A percentile compares a stretch with the other conserved stretches of the same genome.
Conservation (phyloP, 2,113 vertebrate genomes). For the Morone saxatilis region DNA sequence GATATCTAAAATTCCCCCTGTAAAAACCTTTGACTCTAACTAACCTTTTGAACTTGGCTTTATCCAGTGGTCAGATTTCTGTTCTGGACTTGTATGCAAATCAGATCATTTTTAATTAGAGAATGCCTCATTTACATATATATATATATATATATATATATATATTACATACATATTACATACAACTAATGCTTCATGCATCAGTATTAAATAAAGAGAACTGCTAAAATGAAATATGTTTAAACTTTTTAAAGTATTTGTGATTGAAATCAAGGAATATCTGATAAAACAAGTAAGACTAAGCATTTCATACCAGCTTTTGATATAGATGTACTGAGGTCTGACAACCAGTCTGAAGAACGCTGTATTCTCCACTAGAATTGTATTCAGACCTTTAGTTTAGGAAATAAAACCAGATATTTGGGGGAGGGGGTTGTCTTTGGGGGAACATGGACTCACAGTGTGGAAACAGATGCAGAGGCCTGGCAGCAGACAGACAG, state of each 20-base stretch:
- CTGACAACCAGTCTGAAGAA: background rate
- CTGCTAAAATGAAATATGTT: background rate
- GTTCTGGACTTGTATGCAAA: no score
- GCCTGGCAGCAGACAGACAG: background rate
- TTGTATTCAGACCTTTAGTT: background rate
- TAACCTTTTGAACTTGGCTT: no score
- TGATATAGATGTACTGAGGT: background rate
- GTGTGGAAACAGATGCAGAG: background rate
- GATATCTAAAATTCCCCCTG: no score
- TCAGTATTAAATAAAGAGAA: background rate
- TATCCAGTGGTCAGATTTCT: no score
- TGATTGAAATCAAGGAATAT: background rate
- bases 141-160: no score
- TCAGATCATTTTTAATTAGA: no score
- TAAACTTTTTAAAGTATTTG: background rate
- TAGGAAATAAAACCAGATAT: background rate
- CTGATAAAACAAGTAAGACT: background rate
- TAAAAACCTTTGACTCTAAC: no score
- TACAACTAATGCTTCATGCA: background rate
- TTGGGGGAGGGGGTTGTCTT: background rate
- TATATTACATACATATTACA: no score
- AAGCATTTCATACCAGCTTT: background rate
- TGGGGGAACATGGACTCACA: background rate
- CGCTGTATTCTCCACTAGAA: background rate
- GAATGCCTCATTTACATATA: no score